Evolutionary conservation across 2,113 vertebrate species (phyloP), one percentile per base, ranked within the genome.

Genomic region (Lonchura striata): DNA sequence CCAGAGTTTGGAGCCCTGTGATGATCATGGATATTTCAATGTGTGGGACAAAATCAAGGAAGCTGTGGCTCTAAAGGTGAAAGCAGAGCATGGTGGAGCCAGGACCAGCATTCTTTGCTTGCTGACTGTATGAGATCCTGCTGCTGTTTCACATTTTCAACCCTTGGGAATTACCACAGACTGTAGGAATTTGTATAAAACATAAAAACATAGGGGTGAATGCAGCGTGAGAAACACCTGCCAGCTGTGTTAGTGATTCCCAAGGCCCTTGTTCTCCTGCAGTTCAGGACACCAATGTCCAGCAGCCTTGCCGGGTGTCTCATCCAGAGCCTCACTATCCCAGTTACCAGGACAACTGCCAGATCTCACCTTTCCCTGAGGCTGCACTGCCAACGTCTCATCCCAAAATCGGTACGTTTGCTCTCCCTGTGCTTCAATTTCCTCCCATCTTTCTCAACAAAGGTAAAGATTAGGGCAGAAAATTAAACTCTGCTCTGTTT

Each of bases 281-380:
- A 98, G 98, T 98, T 44, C 98, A 98, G 23, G 98, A 98, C 14
- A 94, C 96, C 10, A 91, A 79, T 0, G 97, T 98, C 66, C 98
- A 98, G 95, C 98, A 97, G 39, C 97, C 98, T 1, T 98, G 98
- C 95, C 87, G 97, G 15, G 97, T 97, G 8, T 92, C 60, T 63
- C 98, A 98, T 65, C 97, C 98, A 1, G 98, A 98, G 35, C 98
- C 98, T 27, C 98, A 98, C 90, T 98, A 98, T 50, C 98, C 98
- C 0, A 96, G 97, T 37, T 98, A 97, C 66, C 98, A 98, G 95
- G 98, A 98, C 92, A 98, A 97, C 97, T 98, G 98, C 50, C 98
- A 98, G 86, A 98, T 98, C 2, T 95, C 98, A 0, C 95, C 98
- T 0, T 98, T 98, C 11, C 98, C 98, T 2, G 98, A 98, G 71